A percentile compares a stretch with the other conserved stretches of the same genome.
Conservation (phyloP, 2,797 vertebrate genomes). For the Mionectes olivaceus region DNA sequence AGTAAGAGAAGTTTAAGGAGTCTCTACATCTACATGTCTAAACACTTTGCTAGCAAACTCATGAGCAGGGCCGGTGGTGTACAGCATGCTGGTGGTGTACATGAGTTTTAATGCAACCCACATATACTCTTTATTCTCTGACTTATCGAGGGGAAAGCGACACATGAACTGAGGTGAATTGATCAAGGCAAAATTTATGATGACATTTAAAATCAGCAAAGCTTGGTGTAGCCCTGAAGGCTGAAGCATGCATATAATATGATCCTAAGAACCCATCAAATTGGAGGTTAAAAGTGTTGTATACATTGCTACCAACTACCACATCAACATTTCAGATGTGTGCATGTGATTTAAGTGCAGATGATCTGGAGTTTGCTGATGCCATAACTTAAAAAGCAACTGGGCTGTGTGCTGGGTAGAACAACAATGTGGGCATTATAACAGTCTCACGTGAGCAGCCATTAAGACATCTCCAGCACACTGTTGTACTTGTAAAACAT, state of each 20-base stretch:
- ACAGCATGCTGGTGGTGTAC: neutral
- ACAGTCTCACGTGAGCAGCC: constrained; percentile 1
- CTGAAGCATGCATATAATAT: constrained; percentile 44
- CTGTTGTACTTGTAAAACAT: constrained; percentile 48
- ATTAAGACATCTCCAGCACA: constrained; percentile 69
- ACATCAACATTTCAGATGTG: constrained; percentile 53
- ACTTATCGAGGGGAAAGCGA: neutral
- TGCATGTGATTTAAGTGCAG: constrained; percentile 57
- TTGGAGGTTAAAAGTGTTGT: constrained; percentile 60
- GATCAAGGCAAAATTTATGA: constrained; percentile 20
- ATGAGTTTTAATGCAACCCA: neutral
- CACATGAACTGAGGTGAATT: neutral
- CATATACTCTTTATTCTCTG: neutral
- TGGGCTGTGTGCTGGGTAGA: constrained; percentile 9
- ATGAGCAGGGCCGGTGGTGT: neutral
- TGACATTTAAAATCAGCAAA: constrained; percentile 49
- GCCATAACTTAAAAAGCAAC: constrained; percentile 67
- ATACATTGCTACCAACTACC: constrained; percentile 68
- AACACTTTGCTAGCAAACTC: neutral
- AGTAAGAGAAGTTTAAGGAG: neutral
- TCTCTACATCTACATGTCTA: neutral
- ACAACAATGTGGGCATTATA: constrained; percentile 69
- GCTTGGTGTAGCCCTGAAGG: neutral
- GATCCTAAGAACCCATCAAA: constrained; percentile 46
- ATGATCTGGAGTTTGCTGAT: constrained; percentile 39